A percentile compares a stretch with the other conserved stretches of the same genome.
These are phyloP conservation scores for Acanthornis magna DNA, from an alignment of 2,797 vertebrate species.

Conservation along the genomic window DNA sequence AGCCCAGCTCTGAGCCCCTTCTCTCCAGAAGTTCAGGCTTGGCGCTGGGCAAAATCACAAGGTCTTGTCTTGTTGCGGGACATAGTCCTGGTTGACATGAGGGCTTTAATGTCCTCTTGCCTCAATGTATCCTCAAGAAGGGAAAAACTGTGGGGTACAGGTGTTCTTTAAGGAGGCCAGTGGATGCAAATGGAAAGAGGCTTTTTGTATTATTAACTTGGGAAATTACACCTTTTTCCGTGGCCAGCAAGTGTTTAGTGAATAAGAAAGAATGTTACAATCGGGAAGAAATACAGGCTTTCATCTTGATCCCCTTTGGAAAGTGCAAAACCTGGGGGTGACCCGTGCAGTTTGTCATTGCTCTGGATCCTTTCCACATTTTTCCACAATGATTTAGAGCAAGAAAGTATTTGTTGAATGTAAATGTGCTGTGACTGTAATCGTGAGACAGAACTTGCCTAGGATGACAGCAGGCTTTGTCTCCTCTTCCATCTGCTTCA, in stretches of 20 bases:
- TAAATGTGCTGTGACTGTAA: not conserved
- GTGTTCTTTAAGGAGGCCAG: not conserved
- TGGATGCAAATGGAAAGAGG: not conserved
- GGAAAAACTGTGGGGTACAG: not conserved
- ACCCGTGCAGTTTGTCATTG: not conserved
- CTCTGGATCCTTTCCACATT: not conserved
- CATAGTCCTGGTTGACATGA: not conserved
- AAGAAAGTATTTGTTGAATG: not conserved
- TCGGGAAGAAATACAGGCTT: not conserved
- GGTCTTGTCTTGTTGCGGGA: not conserved
- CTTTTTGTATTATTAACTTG: not conserved
- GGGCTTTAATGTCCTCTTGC: not conserved
- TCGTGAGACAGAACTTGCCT: not conserved
- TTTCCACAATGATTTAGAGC: not conserved
- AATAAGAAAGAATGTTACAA: not conserved
- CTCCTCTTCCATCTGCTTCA: not conserved
- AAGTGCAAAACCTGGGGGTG: not conserved
- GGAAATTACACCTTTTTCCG: not conserved
- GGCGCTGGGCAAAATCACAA: not conserved
- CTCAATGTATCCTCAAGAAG: not conserved
- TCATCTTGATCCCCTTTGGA: not conserved
- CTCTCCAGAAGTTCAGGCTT: not conserved
- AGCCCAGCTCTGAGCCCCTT: not conserved
- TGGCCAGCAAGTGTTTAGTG: not conserved
- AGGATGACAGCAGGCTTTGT: not conserved